Evolutionary conservation across 1,140 invertebrate species (phyloP).

Genomic region (Coelopa frigida): DNA sequence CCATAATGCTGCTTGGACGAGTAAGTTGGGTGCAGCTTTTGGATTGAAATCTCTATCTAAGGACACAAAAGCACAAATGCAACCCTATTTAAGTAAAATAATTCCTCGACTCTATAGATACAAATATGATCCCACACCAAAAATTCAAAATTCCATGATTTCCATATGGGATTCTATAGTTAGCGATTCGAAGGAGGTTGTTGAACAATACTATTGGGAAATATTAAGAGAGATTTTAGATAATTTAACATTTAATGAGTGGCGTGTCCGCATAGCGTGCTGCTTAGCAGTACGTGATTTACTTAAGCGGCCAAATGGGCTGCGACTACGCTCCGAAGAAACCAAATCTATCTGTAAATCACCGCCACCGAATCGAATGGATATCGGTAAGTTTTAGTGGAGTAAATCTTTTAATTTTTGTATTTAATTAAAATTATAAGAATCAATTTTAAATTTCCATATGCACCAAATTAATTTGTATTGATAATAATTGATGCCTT

Average conservation of each 20-base stretch:
- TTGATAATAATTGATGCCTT: no score
- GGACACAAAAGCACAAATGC: conserved; percentile 72
- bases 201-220: conserved; percentile 81
- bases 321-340: conserved; percentile 33
- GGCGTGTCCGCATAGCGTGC: conserved; percentile 84
- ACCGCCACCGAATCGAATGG: no score
- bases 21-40: conserved; percentile 86
- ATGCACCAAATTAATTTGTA: background rate
- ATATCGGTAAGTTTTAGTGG: conserved; percentile 2
- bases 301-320: conserved; percentile 51
- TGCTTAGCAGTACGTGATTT: conserved; percentile 81
- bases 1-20: conserved; percentile 90
- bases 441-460: no score
- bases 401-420: background rate
- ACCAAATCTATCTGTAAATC: no score
- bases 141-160: conserved; percentile 84
- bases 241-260: conserved; percentile 77
- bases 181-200: conserved; percentile 74
- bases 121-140: conserved; percentile 85
- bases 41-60: conserved; percentile 79
- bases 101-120: conserved; percentile 84
- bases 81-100: conserved; percentile 73
- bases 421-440: background rate
- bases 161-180: conserved; percentile 88
- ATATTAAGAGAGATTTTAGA: conserved; percentile 73